Conservation (phyloP, 2,113 vertebrate species). For the Pterocles burchelli region DNA sequence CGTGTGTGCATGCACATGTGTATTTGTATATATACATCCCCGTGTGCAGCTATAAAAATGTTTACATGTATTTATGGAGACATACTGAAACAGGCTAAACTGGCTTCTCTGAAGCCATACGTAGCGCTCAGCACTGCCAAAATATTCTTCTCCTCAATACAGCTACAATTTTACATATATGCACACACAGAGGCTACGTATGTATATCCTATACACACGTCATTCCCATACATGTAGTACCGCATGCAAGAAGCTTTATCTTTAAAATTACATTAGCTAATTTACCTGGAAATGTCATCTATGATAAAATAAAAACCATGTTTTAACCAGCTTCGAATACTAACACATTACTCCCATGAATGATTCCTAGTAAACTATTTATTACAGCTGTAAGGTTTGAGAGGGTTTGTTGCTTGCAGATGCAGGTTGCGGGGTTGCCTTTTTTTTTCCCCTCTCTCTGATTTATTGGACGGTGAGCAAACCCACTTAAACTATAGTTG, state of each 20-base stretch:
- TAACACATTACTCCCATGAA: slow-evolving; percentile 71
- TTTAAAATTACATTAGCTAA: slow-evolving; percentile 69
- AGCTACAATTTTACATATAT: neutral
- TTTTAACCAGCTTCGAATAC: slow-evolving; percentile 72
- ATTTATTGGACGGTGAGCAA: slow-evolving; percentile 79
- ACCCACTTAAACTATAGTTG: slow-evolving; percentile 83
- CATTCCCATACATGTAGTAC: slow-evolving; percentile 33
- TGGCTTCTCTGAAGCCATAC: neutral
- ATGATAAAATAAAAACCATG: slow-evolving; percentile 70
- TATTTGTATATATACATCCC: neutral
- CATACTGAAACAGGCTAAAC: neutral
- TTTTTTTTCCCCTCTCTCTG: slow-evolving; percentile 16
- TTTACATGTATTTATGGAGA: neutral
- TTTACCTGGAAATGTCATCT: slow-evolving; percentile 70
- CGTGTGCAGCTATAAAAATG: neutral
- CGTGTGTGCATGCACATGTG: neutral
- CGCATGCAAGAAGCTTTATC: slow-evolving; percentile 45
- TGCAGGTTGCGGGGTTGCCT: neutral
- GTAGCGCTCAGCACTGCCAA: neutral
- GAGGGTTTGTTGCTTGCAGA: neutral
- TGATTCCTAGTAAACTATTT: slow-evolving; percentile 75
- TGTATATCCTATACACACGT: neutral
- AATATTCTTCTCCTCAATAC: neutral
- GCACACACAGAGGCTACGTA: neutral
- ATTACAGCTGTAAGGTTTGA: slow-evolving; percentile 53